Conservation (phyloP, 37 sponge, comb jelly and placozoan genomes). For the Ianthella basta region DNA sequence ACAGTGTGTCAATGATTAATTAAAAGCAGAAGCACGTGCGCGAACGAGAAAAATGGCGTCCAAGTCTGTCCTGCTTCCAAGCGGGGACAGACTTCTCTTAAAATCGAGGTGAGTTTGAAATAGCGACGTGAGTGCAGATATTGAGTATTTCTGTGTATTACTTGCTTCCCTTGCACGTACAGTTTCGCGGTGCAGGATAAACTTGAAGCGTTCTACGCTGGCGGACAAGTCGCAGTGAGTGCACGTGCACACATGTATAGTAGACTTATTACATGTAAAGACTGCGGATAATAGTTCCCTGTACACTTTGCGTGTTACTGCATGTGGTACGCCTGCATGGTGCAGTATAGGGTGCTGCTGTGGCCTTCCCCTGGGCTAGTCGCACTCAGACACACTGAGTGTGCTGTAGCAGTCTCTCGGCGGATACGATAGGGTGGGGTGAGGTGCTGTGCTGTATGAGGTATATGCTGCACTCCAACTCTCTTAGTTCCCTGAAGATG, state of each 20-base stretch:
- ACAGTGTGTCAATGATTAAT: too few relatives aligned
- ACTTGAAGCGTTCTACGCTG: conserved; percentile 82
- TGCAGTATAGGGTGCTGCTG: too few relatives aligned
- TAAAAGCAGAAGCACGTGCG: too few relatives aligned
- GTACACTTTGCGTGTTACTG: too few relatives aligned
- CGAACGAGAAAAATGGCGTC: not conserved
- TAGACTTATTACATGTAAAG: not conserved
- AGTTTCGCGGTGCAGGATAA: conserved; percentile 73
- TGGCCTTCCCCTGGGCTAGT: too few relatives aligned
- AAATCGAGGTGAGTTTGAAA: not conserved
- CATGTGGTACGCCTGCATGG: too few relatives aligned
- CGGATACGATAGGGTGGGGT: too few relatives aligned
- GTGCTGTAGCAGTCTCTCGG: too few relatives aligned
- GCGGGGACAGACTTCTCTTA: not conserved
- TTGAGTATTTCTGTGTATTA: not conserved
- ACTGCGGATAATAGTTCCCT: not conserved
- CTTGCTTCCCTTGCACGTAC: not conserved
- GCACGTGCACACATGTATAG: not conserved
- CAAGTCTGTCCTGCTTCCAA: conserved; percentile 4
- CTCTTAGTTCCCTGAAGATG: conserved; percentile 47
- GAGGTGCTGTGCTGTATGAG: too few relatives aligned
- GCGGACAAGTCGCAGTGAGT: conserved; percentile 67
- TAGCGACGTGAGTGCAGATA: not conserved
- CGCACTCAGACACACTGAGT: too few relatives aligned
- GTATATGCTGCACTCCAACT: too few relatives aligned